A percentile compares a stretch with the other conserved stretches of the same genome.
These are phyloP conservation scores for Malachius bipustulatus DNA, from an alignment of 2,888 invertebrate species.

Conservation along the genomic window DNA sequence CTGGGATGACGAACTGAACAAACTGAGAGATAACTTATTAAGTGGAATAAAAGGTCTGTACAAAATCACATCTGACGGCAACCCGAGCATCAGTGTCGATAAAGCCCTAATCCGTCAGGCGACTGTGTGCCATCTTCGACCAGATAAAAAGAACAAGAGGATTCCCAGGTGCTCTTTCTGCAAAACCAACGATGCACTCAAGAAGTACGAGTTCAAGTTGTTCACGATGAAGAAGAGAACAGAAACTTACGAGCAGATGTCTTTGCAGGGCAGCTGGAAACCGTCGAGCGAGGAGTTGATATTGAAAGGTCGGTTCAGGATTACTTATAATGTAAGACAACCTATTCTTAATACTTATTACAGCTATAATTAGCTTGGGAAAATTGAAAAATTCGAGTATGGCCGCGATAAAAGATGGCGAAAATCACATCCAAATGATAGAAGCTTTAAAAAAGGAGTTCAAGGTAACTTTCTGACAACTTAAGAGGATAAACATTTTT, in stretches of 20 bases:
- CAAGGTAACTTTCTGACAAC: constrained; percentile 31
- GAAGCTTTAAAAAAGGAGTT: constrained; percentile 55
- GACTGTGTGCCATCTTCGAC: constrained; percentile 46
- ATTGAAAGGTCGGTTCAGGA: constrained; percentile 37
- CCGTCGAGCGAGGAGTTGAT: constrained; percentile 46
- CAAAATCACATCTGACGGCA: constrained; percentile 17
- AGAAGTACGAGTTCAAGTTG: constrained; percentile 43
- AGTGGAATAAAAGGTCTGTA: constrained; percentile 25
- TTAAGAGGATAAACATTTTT: background rate
- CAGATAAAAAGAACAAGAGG: constrained; percentile 23
- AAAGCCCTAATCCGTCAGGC: constrained; percentile 38
- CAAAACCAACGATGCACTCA: constrained; percentile 34
- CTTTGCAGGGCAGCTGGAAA: constrained; percentile 50
- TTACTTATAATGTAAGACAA: no score
- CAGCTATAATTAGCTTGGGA: constrained; percentile 35
- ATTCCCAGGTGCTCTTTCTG: constrained; percentile 37
- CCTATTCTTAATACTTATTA: no score
- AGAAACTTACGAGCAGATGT: constrained; percentile 36
- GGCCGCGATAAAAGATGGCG: constrained; percentile 38
- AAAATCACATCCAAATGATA: constrained; percentile 42
- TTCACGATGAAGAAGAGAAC: constrained; percentile 41
- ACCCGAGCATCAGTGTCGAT: constrained; percentile 20
- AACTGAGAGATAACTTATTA: constrained; percentile 30
- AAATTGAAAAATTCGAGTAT: constrained; percentile 31
- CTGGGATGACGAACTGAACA: constrained; percentile 28